These are phyloP conservation scores for Macrotus californicus DNA, from an alignment of 2,113 vertebrate genomes.

Conservation along the genomic window DNA sequence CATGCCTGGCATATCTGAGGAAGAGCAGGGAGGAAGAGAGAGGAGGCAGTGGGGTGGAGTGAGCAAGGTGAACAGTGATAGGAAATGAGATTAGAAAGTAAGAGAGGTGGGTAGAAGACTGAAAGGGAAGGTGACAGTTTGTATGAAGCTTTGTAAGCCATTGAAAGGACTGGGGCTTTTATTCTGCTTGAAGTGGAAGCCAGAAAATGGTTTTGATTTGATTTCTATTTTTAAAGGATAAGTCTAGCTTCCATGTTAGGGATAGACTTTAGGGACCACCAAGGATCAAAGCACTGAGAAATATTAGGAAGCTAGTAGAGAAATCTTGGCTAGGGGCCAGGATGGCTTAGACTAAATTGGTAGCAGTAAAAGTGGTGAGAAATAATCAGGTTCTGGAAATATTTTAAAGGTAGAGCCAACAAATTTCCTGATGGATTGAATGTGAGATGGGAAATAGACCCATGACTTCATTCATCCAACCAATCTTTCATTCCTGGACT, in stretches of 20 bases:
- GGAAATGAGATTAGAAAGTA: not conserved
- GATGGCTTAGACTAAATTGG: not conserved
- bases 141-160: not conserved
- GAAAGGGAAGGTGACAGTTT: not conserved
- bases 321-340: not conserved
- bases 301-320: not conserved
- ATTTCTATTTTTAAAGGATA: not conserved
- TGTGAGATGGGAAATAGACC: not conserved
- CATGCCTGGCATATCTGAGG: not conserved
- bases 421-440: not conserved
- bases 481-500: not conserved
- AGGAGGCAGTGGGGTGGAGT: not conserved
- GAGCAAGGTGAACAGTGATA: not conserved
- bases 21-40: not conserved
- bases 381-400: not conserved
- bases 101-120: not conserved
- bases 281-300: not conserved
- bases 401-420: not conserved
- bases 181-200: not conserved
- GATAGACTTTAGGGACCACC: not conserved
- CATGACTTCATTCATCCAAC: not conserved
- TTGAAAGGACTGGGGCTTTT: not conserved
- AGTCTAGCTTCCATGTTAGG: not conserved
- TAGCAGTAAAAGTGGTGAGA: not conserved
- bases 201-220: not conserved